A percentile compares a stretch with the other conserved stretches of the same genome.
Conservation (phyloP, 2,797 vertebrate species). For the Danio choprae region DNA sequence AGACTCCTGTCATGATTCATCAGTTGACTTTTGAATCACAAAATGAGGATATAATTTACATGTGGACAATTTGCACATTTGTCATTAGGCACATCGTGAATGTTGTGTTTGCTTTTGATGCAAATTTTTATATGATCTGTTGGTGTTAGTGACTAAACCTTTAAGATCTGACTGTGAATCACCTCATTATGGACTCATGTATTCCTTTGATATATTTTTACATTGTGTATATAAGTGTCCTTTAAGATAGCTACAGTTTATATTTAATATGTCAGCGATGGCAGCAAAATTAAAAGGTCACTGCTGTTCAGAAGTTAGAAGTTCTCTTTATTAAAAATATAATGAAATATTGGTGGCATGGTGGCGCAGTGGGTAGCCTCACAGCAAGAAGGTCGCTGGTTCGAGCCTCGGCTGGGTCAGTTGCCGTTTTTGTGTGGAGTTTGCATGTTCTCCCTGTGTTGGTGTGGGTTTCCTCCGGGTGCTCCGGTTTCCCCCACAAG, state of each 20-base stretch:
- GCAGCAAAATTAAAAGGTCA: background rate
- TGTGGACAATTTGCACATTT: background rate
- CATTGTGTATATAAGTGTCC: background rate
- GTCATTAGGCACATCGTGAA: background rate
- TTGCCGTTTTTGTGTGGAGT: too few relatives aligned
- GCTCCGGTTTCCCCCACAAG: too few relatives aligned
- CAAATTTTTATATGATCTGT: background rate
- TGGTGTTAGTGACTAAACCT: conserved; percentile 7
- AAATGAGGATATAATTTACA: background rate
- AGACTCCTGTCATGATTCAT: background rate
- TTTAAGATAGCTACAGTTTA: background rate
- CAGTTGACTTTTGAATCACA: conserved; percentile 12
- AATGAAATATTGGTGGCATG: background rate
- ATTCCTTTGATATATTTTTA: conserved; percentile 15
- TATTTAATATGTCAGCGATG: background rate
- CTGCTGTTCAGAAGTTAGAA: background rate
- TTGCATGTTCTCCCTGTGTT: too few relatives aligned
- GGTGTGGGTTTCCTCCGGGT: too few relatives aligned
- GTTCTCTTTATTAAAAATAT: background rate
- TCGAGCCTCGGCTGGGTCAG: too few relatives aligned
- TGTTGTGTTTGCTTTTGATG: background rate
- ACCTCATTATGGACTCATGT: background rate
- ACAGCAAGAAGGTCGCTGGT: too few relatives aligned
- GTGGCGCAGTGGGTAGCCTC: too few relatives aligned
- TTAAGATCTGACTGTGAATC: conserved; percentile 22